Conservation (phyloP, 2,113 vertebrate species). For the Alethe diademata region DNA sequence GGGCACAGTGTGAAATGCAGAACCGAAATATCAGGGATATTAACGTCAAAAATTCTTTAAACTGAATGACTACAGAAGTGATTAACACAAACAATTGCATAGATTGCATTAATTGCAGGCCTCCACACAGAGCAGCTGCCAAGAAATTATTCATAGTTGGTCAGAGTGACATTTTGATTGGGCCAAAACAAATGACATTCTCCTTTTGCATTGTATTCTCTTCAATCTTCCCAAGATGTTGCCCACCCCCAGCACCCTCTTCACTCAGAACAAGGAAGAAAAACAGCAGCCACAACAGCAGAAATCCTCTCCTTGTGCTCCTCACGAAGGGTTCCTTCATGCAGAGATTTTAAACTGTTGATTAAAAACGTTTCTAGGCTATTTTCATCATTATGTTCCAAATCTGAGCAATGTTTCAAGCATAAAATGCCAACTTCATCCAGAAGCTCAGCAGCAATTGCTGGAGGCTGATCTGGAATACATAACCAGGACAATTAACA, state of each 20-base stretch:
- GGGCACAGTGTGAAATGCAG: background rate
- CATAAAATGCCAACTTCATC: conserved; percentile 45
- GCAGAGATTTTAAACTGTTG: background rate
- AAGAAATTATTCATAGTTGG: conserved; percentile 47
- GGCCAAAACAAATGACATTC: conserved; percentile 45
- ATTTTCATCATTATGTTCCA: conserved; percentile 41
- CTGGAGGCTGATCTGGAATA: conserved; percentile 59
- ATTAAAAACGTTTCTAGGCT: conserved; percentile 12
- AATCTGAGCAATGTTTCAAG: conserved; percentile 39
- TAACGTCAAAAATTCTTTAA: background rate
- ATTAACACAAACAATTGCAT: conserved; percentile 49
- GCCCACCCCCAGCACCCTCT: background rate
- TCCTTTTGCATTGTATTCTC: conserved; percentile 38
- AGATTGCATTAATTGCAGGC: conserved; percentile 41
- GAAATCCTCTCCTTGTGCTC: background rate
- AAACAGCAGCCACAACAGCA: background rate
- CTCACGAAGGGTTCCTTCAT: background rate
- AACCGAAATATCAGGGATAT: background rate
- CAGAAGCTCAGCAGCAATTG: conserved; percentile 63
- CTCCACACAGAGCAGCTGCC: conserved; percentile 11
- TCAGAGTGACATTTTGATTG: conserved; percentile 52
- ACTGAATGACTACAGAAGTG: conserved; percentile 15
- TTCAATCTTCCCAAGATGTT: background rate
- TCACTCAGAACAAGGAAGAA: background rate
- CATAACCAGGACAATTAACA: conserved; percentile 46